A percentile compares a stretch with the other conserved stretches of the same genome.
These are phyloP conservation scores for Stenichneumon culpator DNA, from an alignment of 2,888 invertebrate species.

Conservation along the genomic window DNA sequence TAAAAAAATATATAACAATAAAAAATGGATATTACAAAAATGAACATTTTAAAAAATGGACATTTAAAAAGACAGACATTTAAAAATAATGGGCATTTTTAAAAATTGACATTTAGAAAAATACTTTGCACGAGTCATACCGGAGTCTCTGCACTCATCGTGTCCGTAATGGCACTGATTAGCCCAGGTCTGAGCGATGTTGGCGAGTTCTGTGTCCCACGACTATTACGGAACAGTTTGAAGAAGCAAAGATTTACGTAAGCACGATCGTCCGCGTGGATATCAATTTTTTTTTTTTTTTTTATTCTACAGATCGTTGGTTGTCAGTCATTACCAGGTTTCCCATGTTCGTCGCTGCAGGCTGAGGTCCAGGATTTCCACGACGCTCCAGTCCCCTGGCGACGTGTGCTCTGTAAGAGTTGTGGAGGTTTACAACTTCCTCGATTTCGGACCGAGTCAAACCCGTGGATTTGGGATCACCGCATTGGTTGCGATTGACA, in stretches of 20 bases:
- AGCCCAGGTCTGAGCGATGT: constrained; percentile 83
- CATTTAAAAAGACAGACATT: no score
- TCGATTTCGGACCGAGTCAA: constrained; percentile 43
- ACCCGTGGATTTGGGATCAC: not conserved
- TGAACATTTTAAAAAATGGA: no score
- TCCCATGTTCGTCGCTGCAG: constrained; percentile 61
- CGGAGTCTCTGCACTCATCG: constrained; percentile 82
- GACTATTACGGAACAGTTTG: constrained; percentile 48
- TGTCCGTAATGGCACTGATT: constrained; percentile 83
- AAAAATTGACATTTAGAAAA: no score
- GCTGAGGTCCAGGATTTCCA: constrained; percentile 74
- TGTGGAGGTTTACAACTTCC: constrained; percentile 67
- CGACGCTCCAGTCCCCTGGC: constrained; percentile 70
- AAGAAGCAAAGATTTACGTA: not conserved
- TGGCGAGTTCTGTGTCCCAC: constrained; percentile 80
- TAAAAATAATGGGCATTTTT: no score
- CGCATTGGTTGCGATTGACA: constrained; percentile 1
- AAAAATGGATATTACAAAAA: no score
- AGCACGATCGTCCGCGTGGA: not conserved
- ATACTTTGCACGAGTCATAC: not conserved
- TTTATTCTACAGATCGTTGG: not conserved
- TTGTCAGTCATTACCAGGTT: constrained; percentile 36
- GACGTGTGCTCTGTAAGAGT: constrained; percentile 65
- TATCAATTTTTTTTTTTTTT: not conserved
- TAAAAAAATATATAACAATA: no score